These are phyloP conservation scores for Cataglyphis hispanica DNA, from an alignment of 1,140 invertebrate species.

Conservation along the genomic window DNA sequence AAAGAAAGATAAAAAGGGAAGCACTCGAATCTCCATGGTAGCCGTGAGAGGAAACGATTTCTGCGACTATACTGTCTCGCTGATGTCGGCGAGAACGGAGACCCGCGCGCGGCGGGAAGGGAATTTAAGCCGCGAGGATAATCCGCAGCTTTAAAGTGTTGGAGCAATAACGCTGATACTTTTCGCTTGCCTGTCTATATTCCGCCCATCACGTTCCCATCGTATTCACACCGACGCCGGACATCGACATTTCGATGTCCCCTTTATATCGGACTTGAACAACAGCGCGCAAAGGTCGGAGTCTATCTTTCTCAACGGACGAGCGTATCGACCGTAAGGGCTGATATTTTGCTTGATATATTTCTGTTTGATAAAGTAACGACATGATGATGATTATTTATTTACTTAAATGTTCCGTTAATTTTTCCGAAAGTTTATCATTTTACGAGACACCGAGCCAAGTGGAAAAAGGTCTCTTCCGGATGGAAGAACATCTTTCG, in stretches of 20 bases:
- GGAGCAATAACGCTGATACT: constrained; percentile 73
- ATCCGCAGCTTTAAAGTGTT: constrained; percentile 78
- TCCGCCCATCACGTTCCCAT: constrained; percentile 33
- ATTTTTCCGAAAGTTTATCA: not conserved
- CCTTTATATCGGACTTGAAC: not conserved
- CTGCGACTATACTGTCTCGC: constrained; percentile 29
- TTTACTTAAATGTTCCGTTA: not conserved
- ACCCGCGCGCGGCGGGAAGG: not conserved
- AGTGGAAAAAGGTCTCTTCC: not conserved
- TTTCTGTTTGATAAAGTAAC: not conserved
- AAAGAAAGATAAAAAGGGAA: constrained; percentile 4
- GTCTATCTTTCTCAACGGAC: not conserved
- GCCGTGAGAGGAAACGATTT: constrained; percentile 27
- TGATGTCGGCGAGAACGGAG: constrained; percentile 12
- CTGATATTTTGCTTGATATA: not conserved
- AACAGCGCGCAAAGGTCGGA: constrained; percentile 5
- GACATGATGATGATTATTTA: no score
- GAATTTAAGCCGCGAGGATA: constrained; percentile 75
- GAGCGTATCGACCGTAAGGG: not conserved
- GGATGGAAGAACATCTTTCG: not conserved
- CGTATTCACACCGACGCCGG: constrained; percentile 22
- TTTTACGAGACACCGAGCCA: not conserved
- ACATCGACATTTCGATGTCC: constrained; percentile 37
- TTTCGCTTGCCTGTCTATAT: constrained; percentile 32
- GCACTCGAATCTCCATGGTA: constrained; percentile 12